Conservation (phyloP, 2,113 vertebrate genomes). For the Arizona elegans region DNA sequence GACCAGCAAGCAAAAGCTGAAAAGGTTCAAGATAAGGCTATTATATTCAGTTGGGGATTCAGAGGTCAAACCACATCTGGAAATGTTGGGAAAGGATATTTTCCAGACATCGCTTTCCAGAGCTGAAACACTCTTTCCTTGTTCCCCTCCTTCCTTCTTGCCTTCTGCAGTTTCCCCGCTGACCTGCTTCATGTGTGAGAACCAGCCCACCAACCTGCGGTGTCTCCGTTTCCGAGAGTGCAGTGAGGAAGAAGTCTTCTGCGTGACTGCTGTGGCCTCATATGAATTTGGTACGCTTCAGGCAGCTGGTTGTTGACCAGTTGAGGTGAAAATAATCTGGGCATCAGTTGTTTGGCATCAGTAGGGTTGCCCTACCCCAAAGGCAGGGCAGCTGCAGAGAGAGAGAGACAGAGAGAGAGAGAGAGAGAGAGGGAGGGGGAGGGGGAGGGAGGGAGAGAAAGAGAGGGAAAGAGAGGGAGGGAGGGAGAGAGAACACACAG, state of each 20-base stretch:
- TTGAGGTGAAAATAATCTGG: not conserved
- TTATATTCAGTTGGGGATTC: not conserved
- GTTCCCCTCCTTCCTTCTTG: not conserved
- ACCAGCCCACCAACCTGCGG: slow-evolving; percentile 45
- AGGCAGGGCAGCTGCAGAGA: not conserved
- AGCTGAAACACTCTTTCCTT: no score
- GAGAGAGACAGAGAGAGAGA: not conserved
- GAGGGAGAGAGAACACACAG: no score
- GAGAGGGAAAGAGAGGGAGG: no score
- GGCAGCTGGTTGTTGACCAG: not conserved
- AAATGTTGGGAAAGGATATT: not conserved
- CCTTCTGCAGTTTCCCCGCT: slow-evolving; percentile 40
- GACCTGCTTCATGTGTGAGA: slow-evolving; percentile 56
- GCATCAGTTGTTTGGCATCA: not conserved
- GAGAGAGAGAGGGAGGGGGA: not conserved
- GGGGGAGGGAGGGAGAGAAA: not conserved
- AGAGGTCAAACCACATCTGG: not conserved
- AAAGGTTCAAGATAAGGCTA: not conserved
- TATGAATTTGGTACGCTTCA: slow-evolving; percentile 40
- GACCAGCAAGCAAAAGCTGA: not conserved
- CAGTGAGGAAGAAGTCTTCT: slow-evolving; percentile 24
- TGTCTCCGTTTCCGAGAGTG: slow-evolving; percentile 51
- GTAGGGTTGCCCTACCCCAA: not conserved
- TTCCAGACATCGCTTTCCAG: not conserved
- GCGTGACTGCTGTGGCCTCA: slow-evolving; percentile 50